Evolutionary conservation across 37 sponge, comb jelly and placozoan genomes (phyloP).

Genomic region (Beroe forskalii): DNA sequence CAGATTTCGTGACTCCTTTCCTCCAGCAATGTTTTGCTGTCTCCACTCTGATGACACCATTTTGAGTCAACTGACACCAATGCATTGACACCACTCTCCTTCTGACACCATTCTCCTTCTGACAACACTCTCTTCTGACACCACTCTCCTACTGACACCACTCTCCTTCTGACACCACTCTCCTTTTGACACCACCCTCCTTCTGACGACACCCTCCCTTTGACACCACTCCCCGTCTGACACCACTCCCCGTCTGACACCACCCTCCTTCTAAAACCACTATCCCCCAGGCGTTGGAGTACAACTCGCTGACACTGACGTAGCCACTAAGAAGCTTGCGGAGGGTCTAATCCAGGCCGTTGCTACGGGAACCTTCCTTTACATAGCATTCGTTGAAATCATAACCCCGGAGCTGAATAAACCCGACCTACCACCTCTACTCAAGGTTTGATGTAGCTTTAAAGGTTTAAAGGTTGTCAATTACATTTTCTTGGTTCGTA

Average conservation of each 20-base stretch:
- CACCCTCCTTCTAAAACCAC: not conserved
- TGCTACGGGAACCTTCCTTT: constrained; percentile 65
- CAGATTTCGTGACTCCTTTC: too few relatives aligned
- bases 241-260: not conserved
- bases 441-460: too few relatives aligned
- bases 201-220: too few relatives aligned
- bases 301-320: constrained; percentile 5
- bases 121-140: too few relatives aligned
- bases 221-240: not conserved
- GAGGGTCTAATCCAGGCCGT: constrained; percentile 62
- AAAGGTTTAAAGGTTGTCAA: too few relatives aligned
- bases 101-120: too few relatives aligned
- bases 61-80: too few relatives aligned
- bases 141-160: not conserved
- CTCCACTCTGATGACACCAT: too few relatives aligned
- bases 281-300: constrained; percentile 19
- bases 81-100: too few relatives aligned
- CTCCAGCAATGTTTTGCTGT: too few relatives aligned
- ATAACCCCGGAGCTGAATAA: constrained; percentile 60
- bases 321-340: constrained; percentile 4
- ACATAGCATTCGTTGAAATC: constrained; percentile 66
- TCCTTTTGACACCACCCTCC: not conserved
- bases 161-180: not conserved
- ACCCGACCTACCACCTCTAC: constrained; percentile 39
- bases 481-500: too few relatives aligned